phyloP scores from a whole-genome alignment of 2,797 vertebrate genomes.

The Chaetodon trifasciatus region DNA sequence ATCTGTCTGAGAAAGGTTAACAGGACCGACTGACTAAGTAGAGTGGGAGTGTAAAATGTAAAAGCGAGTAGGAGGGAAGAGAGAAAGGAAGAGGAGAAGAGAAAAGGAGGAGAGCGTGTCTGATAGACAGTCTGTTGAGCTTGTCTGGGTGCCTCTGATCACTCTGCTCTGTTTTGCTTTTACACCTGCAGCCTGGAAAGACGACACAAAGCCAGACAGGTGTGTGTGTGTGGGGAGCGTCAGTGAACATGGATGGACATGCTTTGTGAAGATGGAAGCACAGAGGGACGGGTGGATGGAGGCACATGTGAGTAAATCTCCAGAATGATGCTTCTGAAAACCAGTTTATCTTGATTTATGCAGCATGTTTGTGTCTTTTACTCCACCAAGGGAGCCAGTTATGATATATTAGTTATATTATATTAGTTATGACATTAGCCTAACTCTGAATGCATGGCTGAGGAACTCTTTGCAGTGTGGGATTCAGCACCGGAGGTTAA shows the following conservation, averaged over 20 bases:
- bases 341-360: background rate
- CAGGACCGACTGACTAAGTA: conserved; percentile 74
- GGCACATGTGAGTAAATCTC: conserved; percentile 58
- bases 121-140: conserved; percentile 70
- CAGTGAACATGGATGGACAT: conserved; percentile 28
- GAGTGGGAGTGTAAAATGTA: conserved; percentile 82
- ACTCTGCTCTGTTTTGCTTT: conserved; percentile 53
- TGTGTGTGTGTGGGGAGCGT: conserved; percentile 44
- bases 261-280: conserved; percentile 46
- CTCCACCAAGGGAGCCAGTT: background rate
- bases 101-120: conserved; percentile 77
- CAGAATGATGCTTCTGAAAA: conserved; percentile 1
- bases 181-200: conserved; percentile 65
- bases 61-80: conserved; percentile 77
- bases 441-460: conserved; percentile 20
- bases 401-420: background rate
- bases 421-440: background rate
- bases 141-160: conserved; percentile 74
- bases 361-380: background rate
- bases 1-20: conserved; percentile 81
- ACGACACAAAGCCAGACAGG: conserved; percentile 66
- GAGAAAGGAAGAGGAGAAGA: conserved; percentile 69
- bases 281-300: conserved; percentile 31
- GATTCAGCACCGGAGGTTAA: conserved; percentile 10
- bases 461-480: conserved; percentile 30